Conservation (phyloP, 2,888 invertebrate genomes). For the Leptinotarsa tumamoca region DNA sequence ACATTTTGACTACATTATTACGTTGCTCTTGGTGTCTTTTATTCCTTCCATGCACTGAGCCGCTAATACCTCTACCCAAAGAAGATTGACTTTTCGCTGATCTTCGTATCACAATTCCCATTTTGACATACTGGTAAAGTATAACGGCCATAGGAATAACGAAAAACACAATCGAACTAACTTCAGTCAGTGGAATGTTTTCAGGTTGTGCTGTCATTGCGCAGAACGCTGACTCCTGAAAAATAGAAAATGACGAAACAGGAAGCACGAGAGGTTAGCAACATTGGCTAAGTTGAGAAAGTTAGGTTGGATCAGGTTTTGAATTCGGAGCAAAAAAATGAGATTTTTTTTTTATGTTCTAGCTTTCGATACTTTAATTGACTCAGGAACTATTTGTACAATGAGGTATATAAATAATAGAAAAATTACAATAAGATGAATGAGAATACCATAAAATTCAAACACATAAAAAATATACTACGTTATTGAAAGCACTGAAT, state of each 20-base stretch:
- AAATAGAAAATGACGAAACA: conserved; percentile 11
- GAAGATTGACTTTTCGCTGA: conserved; percentile 64
- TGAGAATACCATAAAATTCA: too few relatives aligned
- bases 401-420: too few relatives aligned
- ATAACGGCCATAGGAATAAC: conserved; percentile 79
- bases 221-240: conserved; percentile 84
- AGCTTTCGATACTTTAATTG: too few relatives aligned
- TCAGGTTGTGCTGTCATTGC: conserved; percentile 75
- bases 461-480: too few relatives aligned
- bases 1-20: conserved; percentile 82
- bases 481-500: too few relatives aligned
- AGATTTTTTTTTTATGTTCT: too few relatives aligned
- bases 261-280: too few relatives aligned
- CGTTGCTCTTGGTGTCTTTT: conserved; percentile 75
- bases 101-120: conserved; percentile 78
- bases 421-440: too few relatives aligned
- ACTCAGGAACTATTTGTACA: too few relatives aligned
- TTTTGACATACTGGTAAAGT: conserved; percentile 81
- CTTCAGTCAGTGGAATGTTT: conserved; percentile 80
- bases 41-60: conserved; percentile 76
- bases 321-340: too few relatives aligned
- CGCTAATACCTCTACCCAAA: conserved; percentile 69
- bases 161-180: conserved; percentile 87
- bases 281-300: too few relatives aligned
- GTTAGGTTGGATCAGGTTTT: too few relatives aligned